These are phyloP conservation scores for Drosophila pseudoananassae DNA, from an alignment of 1,140 invertebrate species.

Conservation along the genomic window DNA sequence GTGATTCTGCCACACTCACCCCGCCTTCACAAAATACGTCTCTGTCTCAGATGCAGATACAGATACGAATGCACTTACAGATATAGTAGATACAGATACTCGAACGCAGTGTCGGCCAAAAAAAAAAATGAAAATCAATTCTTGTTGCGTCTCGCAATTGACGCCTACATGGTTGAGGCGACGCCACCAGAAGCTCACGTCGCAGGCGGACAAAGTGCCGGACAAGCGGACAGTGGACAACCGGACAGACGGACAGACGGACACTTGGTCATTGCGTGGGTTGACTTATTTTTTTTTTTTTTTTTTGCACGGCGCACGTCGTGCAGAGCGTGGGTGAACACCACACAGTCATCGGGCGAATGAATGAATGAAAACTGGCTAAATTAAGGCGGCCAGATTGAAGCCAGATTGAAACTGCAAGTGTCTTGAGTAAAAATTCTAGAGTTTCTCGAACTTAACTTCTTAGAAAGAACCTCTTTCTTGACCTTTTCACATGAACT, in stretches of 20 bases:
- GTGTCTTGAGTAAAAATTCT: background rate
- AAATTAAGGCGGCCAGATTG: conserved; percentile 7
- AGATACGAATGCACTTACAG: conserved; percentile 39
- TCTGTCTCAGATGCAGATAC: background rate
- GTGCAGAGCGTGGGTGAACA: conserved; percentile 21
- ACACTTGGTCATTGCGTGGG: conserved; percentile 28
- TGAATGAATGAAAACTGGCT: conserved; percentile 14
- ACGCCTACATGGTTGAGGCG: conserved; percentile 39
- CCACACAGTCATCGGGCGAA: conserved; percentile 30
- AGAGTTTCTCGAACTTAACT: too few relatives aligned
- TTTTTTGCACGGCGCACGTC: conserved; percentile 26
- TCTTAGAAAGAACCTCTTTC: conserved; percentile 3
- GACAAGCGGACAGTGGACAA: conserved; percentile 13
- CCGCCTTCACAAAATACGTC: conserved; percentile 9
- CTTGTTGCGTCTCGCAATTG: conserved; percentile 65
- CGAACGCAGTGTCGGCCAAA: conserved; percentile 41
- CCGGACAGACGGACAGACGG: conserved; percentile 5
- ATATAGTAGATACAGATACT: conserved; percentile 33
- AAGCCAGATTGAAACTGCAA: conserved; percentile 9
- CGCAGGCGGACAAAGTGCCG: conserved; percentile 12
- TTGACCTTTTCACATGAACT: conserved; percentile 18
- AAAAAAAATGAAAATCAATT: conserved; percentile 76
- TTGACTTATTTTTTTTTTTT: background rate
- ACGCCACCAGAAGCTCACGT: conserved; percentile 19
- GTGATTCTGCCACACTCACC: conserved; percentile 17